phyloP scores from a whole-genome alignment of 2,888 invertebrate genomes.

The Pristionchus arcanus region DNA sequence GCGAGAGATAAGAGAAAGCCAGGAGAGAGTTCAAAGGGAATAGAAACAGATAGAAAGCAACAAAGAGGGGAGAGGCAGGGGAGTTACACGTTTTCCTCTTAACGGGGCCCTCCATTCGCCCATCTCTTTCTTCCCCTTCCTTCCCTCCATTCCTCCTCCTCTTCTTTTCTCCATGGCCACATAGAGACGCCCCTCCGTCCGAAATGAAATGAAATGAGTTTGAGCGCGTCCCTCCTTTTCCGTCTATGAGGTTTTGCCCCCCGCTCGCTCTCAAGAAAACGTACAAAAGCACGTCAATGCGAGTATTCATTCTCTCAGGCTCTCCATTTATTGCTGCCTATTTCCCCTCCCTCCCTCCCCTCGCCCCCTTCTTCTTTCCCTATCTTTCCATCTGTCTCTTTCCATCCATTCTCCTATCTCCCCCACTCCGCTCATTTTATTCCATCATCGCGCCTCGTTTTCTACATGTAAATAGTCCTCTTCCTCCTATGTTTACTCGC shows the following conservation, averaged over 20 bases:
- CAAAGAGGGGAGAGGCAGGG: background rate
- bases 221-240: background rate
- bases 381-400: constrained; percentile 50
- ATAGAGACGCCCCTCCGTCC: background rate
- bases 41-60: constrained; percentile 47
- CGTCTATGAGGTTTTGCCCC: constrained; percentile 2
- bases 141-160: constrained; percentile 16
- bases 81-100: constrained; percentile 49
- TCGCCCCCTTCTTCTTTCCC: constrained; percentile 29
- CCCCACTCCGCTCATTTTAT: constrained; percentile 42
- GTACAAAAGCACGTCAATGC: constrained; percentile 26
- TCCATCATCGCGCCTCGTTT: constrained; percentile 32
- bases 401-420: constrained; percentile 48
- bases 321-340: constrained; percentile 52
- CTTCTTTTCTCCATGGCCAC: constrained; percentile 53
- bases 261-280: background rate
- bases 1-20: constrained; percentile 4
- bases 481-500: constrained; percentile 48
- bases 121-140: constrained; percentile 38
- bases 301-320: constrained; percentile 11
- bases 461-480: constrained; percentile 47
- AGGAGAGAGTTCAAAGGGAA: constrained; percentile 8
- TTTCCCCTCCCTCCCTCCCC: constrained; percentile 45
- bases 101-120: constrained; percentile 36
- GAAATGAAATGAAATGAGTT: constrained; percentile 44